phyloP scores from a whole-genome alignment of 2,888 invertebrate genomes.

The Mimumesa dahlbomi region DNA sequence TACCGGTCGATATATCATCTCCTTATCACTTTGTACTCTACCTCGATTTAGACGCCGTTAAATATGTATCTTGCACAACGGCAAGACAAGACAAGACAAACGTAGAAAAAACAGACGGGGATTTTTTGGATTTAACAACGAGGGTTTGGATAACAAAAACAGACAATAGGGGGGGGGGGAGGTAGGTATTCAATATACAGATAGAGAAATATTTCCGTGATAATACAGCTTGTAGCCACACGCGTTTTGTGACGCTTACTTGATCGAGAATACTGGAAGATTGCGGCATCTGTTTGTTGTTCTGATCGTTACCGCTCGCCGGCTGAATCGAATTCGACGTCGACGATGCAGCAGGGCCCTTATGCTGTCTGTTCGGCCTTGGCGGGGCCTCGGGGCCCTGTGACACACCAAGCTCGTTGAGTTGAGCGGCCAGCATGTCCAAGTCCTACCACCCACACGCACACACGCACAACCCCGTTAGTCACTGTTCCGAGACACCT shows the following conservation, averaged over 20 bases:
- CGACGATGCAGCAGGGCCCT: constrained; percentile 72
- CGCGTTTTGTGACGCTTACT: constrained; percentile 67
- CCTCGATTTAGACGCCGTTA: constrained; percentile 24
- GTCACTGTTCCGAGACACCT: constrained; percentile 72
- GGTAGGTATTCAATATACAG: constrained; percentile 8
- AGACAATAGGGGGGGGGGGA: neutral
- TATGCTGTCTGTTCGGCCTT: constrained; percentile 80
- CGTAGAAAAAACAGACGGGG: neutral
- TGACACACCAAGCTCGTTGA: constrained; percentile 94
- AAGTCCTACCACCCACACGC: constrained; percentile 88
- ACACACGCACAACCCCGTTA: constrained; percentile 77
- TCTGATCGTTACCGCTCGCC: constrained; percentile 73
- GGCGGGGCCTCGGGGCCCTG: constrained; percentile 88
- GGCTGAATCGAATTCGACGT: constrained; percentile 72
- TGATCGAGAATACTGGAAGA: constrained; percentile 78
- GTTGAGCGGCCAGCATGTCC: constrained; percentile 97
- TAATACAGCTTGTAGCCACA: constrained; percentile 30
- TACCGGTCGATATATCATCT: neutral
- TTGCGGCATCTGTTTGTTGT: constrained; percentile 78
- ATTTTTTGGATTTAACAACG: too few relatives aligned
- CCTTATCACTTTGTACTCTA: constrained; percentile 8
- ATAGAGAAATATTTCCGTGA: constrained; percentile 15
- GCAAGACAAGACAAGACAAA: constrained; percentile 9
- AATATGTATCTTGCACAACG: constrained; percentile 16
- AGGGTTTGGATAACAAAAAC: too few relatives aligned